Evolutionary conservation across 2,113 vertebrate species (phyloP).

Genomic region (Rallus limicola): DNA sequence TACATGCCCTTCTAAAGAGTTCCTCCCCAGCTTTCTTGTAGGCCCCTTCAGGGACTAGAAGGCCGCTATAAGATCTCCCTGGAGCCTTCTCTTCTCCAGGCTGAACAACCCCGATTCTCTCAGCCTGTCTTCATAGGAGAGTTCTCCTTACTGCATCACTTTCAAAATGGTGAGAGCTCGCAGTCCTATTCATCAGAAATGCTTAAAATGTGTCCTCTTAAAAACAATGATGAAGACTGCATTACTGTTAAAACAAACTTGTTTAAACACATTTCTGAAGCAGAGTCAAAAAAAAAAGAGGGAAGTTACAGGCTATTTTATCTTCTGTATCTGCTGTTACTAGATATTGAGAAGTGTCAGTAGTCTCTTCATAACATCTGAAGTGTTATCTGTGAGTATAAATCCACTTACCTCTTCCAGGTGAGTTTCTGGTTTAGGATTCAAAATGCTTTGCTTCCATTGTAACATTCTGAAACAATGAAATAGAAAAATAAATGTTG

Average conservation of each 20-base stretch:
- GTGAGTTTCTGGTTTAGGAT: not conserved
- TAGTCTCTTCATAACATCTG: not conserved
- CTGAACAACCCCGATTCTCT: no score
- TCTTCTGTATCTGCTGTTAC: not conserved
- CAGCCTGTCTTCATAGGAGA: no score
- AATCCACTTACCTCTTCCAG: not conserved
- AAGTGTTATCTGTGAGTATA: not conserved
- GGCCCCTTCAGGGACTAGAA: no score
- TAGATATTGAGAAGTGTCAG: not conserved
- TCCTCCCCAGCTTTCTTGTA: no score
- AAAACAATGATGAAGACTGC: not conserved
- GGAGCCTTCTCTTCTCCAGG: no score
- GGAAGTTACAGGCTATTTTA: not conserved
- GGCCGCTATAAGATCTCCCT: no score
- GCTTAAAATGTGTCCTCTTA: not conserved
- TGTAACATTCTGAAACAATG: not conserved
- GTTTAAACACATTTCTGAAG: not conserved
- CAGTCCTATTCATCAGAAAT: not conserved
- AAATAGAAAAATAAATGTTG: not conserved
- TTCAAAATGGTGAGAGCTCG: not conserved
- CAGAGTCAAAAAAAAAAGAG: not conserved
- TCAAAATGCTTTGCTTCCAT: not conserved
- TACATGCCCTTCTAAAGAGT: no score
- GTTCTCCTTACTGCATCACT: not conserved
- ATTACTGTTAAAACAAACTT: not conserved